Conservation (phyloP, 2,113 vertebrate genomes). For the Perognathus longimembris region DNA sequence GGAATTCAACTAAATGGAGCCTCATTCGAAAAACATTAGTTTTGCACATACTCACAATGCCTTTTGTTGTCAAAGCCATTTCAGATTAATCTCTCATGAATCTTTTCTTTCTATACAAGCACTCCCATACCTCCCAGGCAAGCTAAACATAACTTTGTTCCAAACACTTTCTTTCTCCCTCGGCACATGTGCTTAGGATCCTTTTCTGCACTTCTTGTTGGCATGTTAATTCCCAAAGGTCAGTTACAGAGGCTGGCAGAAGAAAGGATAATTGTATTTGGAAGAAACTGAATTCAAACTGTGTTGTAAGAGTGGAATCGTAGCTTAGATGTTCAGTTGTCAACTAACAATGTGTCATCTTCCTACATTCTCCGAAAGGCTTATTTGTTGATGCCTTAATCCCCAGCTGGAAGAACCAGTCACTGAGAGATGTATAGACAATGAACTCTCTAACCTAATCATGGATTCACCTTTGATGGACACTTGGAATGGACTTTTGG, state of each 20-base stretch:
- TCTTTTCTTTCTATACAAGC: not conserved
- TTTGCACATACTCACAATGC: not conserved
- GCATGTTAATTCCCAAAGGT: not conserved
- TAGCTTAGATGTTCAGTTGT: not conserved
- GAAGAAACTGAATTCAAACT: not conserved
- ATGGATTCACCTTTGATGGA: too few species aligned
- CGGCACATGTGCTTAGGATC: not conserved
- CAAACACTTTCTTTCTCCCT: not conserved
- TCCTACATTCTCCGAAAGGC: not conserved
- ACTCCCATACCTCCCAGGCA: fast-evolving
- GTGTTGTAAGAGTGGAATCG: not conserved
- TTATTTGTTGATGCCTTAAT: too few species aligned
- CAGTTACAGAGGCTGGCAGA: not conserved
- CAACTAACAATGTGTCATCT: not conserved
- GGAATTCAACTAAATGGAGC: conserved; percentile 17
- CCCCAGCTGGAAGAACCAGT: too few species aligned
- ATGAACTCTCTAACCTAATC: too few species aligned
- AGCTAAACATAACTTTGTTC: not conserved
- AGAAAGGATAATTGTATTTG: not conserved
- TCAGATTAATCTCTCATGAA: not conserved
- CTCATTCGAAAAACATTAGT: not conserved
- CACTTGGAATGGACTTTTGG: too few species aligned
- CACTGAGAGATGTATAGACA: too few species aligned
- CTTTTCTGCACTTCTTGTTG: not conserved
- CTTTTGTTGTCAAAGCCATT: not conserved